Conservation (phyloP, 2,888 invertebrate genomes). For the Leptopilina syphax region DNA sequence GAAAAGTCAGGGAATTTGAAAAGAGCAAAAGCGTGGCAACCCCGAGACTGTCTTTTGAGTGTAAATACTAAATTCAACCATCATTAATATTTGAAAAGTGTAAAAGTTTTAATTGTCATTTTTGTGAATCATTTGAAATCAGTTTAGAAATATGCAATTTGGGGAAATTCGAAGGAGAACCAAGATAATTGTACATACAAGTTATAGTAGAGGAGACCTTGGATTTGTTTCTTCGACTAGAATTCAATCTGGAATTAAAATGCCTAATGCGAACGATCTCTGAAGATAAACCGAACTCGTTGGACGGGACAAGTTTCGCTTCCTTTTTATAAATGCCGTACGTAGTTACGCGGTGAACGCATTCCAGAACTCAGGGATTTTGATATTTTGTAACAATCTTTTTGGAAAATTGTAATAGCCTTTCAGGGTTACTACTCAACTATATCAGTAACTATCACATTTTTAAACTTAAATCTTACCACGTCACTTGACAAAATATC, state of each 20-base stretch:
- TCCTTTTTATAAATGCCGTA: conserved; percentile 27
- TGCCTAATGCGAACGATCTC: conserved; percentile 26
- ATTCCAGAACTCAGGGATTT: neutral
- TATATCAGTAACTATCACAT: too few species aligned
- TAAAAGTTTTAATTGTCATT: too few species aligned
- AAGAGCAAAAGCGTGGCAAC: too few species aligned
- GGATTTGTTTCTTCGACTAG: conserved; percentile 7
- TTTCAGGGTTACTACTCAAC: too few species aligned
- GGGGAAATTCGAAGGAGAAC: neutral
- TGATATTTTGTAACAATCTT: conserved; percentile 6
- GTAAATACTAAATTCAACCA: too few species aligned
- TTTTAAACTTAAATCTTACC: too few species aligned
- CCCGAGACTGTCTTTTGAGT: too few species aligned
- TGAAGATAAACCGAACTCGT: conserved; percentile 30
- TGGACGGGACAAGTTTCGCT: conserved; percentile 36
- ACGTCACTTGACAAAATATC: too few species aligned
- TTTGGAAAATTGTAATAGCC: neutral
- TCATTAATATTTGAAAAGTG: too few species aligned
- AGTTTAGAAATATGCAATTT: neutral
- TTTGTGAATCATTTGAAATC: too few species aligned
- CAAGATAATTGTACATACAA: too few species aligned
- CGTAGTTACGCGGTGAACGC: neutral
- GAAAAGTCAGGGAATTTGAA: too few species aligned
- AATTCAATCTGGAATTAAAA: conserved; percentile 32
- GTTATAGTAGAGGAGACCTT: neutral